Base-by-base conservation (phyloP, 2,113 vertebrate genomes). In the Amazona guildingii region DNA sequence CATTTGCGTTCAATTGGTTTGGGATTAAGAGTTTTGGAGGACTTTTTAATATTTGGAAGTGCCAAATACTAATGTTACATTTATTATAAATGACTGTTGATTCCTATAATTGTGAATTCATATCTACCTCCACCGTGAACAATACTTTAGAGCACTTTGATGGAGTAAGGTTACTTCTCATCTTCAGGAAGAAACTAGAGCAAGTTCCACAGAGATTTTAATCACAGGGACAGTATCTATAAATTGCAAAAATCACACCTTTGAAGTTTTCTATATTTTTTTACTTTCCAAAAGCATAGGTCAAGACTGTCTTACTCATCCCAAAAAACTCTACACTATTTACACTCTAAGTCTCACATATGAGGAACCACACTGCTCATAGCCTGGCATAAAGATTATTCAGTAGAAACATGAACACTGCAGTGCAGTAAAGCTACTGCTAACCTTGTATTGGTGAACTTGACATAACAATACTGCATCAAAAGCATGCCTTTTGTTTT, bases 241-340 rank as follows among this genome's bases (percentile, higher is more conserved):
- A 94, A 91, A 95, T 87, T 94, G 81, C 61, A 92, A 92, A 92
- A 92, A 66, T 90, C 63, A 62, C 67, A 94, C 49, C 46, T 83
- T 77, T 77, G 33, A 49, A 13, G 59, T 81, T 70, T 84, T 52
- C 37, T 59, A 0, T 29, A 44, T 48, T 74, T 82, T 90, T 90
- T 79, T 43, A 70, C 59, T 74, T 73, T 66, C 35, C 46, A 48
- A 74, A 88, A 54, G 28, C 43, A 39, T 28, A 39, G 44, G 70
- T 90, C 24, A 90, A 79, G 41, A 46, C 29, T 51, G n/a, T 33
- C 19, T 88, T 70, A 54, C 49, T 86, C 27, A 88, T 46, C 29
- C 80, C 31, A 4, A 41, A 63, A 83, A 83, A 41, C 3, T 3
- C 20, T 54, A 74, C 31, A 35, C 23, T 88, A 69, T 83, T 88